Percentiles rank a stretch among this genome's conserved stretches.
Conservation (phyloP, 2,888 invertebrate species). For the Nemotelus nigrinus region DNA sequence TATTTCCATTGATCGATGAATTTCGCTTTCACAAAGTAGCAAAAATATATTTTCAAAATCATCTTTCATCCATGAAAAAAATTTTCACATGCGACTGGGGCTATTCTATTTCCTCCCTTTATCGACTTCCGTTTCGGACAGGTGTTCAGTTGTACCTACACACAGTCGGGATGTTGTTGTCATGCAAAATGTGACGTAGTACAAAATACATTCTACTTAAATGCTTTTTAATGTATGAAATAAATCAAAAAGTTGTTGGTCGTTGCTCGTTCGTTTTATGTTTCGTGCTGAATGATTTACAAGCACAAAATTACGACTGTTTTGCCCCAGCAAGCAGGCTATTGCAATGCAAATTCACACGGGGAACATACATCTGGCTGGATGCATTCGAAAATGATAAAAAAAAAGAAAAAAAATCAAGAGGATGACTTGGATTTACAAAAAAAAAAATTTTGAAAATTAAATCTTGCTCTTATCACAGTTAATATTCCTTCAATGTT, state of each 20-base stretch:
- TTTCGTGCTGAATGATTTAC: conserved; percentile 13
- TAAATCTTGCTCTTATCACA: no score
- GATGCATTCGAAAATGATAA: no score
- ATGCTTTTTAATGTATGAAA: conserved; percentile 15
- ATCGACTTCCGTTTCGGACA: neutral
- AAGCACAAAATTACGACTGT: neutral
- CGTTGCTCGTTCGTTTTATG: neutral
- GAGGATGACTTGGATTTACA: no score
- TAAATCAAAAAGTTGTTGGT: conserved; percentile 31
- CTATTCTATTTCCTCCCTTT: no score
- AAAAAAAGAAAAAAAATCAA: no score
- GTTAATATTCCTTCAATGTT: no score
- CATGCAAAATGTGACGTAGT: conserved; percentile 1
- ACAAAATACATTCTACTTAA: conserved; percentile 26
- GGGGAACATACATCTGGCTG: conserved; percentile 10
- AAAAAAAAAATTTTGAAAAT: no score
- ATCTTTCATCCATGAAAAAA: no score
- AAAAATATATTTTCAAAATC: no score
- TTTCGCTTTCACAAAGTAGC: no score
- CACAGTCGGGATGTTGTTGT: neutral
- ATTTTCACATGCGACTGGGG: no score
- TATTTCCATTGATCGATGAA: no score
- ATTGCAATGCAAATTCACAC: conserved; percentile 15
- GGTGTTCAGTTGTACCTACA: neutral
- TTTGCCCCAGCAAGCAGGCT: neutral